phyloP scores from a whole-genome alignment of 2,888 invertebrate species.

The Trissolcus brochymenae region DNA sequence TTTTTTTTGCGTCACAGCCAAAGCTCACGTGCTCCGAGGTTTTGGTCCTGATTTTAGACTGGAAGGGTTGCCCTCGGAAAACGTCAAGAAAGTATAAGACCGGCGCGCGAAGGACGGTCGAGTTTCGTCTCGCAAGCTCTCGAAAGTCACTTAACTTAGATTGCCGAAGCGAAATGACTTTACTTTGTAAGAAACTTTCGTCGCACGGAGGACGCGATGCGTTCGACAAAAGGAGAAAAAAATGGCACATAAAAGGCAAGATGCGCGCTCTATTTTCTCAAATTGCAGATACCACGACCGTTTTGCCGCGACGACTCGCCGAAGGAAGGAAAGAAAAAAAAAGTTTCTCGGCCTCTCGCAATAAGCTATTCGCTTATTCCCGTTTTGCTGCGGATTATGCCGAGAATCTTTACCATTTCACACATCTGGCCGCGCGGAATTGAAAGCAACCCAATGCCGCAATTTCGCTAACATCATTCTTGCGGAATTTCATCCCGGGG shows the following conservation, averaged over 20 bases:
- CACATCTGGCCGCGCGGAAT: conserved; percentile 20
- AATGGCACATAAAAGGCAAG: conserved; percentile 47
- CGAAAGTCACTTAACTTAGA: conserved; percentile 77
- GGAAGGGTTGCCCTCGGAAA: conserved; percentile 52
- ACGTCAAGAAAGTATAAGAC: conserved; percentile 48
- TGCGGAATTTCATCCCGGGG: conserved; percentile 1
- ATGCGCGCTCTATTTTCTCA: conserved; percentile 39
- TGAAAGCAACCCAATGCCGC: background rate
- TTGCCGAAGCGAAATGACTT: conserved; percentile 75
- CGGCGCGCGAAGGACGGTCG: conserved; percentile 56
- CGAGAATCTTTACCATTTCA: conserved; percentile 29
- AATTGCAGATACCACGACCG: conserved; percentile 41
- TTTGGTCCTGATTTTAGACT: conserved; percentile 47
- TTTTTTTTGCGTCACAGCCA: too few relatives aligned
- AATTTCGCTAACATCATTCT: background rate
- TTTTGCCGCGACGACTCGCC: conserved; percentile 39
- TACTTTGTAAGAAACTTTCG: conserved; percentile 73
- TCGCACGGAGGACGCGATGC: conserved; percentile 54
- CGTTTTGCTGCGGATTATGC: conserved; percentile 20
- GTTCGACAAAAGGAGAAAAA: conserved; percentile 51
- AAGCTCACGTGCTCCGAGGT: conserved; percentile 37
- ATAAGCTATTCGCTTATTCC: conserved; percentile 46
- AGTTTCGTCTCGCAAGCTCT: conserved; percentile 72
- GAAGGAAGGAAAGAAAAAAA: background rate
- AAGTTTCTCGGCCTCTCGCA: conserved; percentile 8